Evolutionary conservation across 2,797 vertebrate species (phyloP), one percentile per base, ranked within the genome.

Genomic region (Sphenodon punctatus): DNA sequence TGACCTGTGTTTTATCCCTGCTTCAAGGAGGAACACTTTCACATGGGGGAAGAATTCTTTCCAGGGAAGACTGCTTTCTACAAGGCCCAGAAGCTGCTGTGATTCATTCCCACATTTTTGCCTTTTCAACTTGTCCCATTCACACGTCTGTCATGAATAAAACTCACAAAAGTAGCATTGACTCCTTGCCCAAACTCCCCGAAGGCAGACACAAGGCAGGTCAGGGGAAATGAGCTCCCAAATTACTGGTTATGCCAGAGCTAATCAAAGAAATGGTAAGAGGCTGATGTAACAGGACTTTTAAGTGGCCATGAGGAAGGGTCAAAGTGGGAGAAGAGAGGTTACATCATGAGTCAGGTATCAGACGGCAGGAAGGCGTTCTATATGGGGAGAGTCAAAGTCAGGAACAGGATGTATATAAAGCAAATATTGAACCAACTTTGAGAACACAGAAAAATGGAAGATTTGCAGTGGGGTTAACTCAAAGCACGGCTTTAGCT

Each of bases 321-420:
- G 90, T 90, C 93, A 91, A 91, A 78, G 66, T 64, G 49, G 61
- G 72, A 84, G 66, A 68, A 51, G 73, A 55, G 9, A 0, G 6
- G 7, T 51, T 25, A 3, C 8, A 71, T 36, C 63, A 85, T 85
- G 74, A 93, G 89, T 87, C 88, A 78, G 72, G 56, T 63, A 66
- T 51, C 49, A 38, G 90, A 85, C 89, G 88, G 91, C 90, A 93
- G 91, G 91, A 91, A 89, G 85, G 90, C 87, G 85, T 1, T 27
- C 76, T 88, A 63, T 51, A 87, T 38, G 59, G 90, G 89, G 84
- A 19, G 90, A 78, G 65, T 88, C 90, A 88, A 93, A 91, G 90
- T 88, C 88, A 69, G 82, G 90, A 93, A 93, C 87, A 90, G 90
- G 91, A 93, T 93, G 91, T 90, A 89, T 90, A 93, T 85, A 89